These are phyloP conservation scores for Leucoma salicis DNA, from an alignment of 2,888 invertebrate genomes.

Conservation along the genomic window DNA sequence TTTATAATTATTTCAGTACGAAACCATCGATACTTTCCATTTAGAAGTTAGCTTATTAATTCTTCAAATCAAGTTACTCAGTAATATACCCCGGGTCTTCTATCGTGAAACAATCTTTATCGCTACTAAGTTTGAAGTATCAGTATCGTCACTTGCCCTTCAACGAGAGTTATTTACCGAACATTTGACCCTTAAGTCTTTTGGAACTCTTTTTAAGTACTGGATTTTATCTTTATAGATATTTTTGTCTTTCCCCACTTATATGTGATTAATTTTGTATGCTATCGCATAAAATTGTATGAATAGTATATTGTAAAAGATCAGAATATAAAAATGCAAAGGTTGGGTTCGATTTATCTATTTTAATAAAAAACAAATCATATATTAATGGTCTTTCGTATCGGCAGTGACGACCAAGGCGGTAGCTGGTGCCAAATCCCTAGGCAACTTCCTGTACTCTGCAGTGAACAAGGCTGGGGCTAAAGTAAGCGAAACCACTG, in stretches of 20 bases:
- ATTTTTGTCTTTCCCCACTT: too few species aligned
- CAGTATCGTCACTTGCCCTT: conserved; percentile 18
- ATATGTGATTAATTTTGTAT: too few species aligned
- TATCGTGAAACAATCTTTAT: too few species aligned
- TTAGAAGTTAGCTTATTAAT: too few species aligned
- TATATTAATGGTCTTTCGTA: not conserved
- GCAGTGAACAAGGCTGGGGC: conserved; percentile 98
- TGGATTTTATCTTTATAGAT: too few species aligned
- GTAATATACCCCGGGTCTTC: not conserved
- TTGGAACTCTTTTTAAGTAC: not conserved
- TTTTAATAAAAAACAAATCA: too few species aligned
- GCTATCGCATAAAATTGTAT: too few species aligned
- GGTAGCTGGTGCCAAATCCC: conserved; percentile 93
- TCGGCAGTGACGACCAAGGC: conserved; percentile 93
- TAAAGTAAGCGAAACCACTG: conserved; percentile 93
- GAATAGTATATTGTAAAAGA: too few species aligned
- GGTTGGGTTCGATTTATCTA: too few species aligned
- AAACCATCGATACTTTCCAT: too few species aligned
- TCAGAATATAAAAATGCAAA: too few species aligned
- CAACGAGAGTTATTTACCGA: conserved; percentile 14
- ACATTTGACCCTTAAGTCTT: conserved; percentile 15
- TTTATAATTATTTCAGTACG: too few species aligned
- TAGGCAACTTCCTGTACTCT: conserved; percentile 96
- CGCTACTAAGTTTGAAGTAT: conserved; percentile 5
- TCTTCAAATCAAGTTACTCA: not conserved